Base-by-base conservation (phyloP, 2,888 invertebrate genomes). In the Priocnemis perturbator region DNA sequence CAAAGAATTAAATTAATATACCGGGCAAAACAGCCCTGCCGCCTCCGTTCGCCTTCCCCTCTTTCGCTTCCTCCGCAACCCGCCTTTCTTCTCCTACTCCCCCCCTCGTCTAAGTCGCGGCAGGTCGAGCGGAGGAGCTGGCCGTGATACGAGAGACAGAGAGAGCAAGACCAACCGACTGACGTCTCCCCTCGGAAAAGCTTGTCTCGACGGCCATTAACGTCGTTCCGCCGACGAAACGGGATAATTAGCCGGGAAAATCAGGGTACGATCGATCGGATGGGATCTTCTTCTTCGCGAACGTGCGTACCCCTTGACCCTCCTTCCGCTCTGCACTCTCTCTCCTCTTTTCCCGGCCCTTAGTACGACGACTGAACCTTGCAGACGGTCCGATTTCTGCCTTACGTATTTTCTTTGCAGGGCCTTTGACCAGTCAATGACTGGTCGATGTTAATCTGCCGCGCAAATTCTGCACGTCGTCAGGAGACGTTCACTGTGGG, bases 1-100 rank as follows among this genome's bases (percentile, higher is more conserved):
- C 85, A 86, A 88, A 87, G 88, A 88, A 88, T 89, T 87, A 87
- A 88, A 89, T 89, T 88, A 89, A 88, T 88, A 89, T 86, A 87
- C 85, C 83, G 78, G 74, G 82, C 83, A 84, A 87, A 86, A 85
- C 83, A 86, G 84, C 77, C 69, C 74, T 66, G 67, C 66, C 72
- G 71, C 69, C 67, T 61, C 60, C 55, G n/a, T 44, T 37, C 58
- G 60, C 58, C 64, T 48, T 37, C n/a, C 44, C 50, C 21, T 55
- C 64, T 68, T 53, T 67, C 57, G 26, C 19, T 3, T 15, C 7
- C 37, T 7, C 78, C 82, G 79, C 71, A 62, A 69, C 60, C 68
- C 62, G 60, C 64, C 67, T 65, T 69, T 48, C 65, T 17, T 23
- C 55, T 4, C 21, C 15, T n/a, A 17, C 60, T n/a, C 7, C 7